Percentiles rank a stretch among this genome's conserved stretches.
phyloP scores from a whole-genome alignment of 2,797 vertebrate genomes.

The Sebastes steindachneri region DNA sequence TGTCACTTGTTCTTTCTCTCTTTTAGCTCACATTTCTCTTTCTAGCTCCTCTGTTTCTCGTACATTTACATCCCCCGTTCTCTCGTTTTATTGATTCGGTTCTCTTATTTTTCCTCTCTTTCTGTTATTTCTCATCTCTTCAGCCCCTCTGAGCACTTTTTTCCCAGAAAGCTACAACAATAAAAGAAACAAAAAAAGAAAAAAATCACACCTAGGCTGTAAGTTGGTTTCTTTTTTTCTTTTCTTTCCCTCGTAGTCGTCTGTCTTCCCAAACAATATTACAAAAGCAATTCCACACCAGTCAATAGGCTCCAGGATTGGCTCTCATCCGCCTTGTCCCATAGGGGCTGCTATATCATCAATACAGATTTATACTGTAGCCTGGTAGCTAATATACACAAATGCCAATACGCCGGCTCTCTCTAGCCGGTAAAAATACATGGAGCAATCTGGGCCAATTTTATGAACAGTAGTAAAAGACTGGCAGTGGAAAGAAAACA shows the following conservation, averaged over 20 bases:
- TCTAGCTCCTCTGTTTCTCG: slow-evolving; percentile 5
- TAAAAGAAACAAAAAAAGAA: slow-evolving; percentile 64
- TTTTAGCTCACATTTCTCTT: neutral
- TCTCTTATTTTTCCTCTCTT: slow-evolving; percentile 13
- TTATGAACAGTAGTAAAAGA: slow-evolving; percentile 81
- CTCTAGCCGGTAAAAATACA: slow-evolving; percentile 73
- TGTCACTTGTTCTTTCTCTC: neutral
- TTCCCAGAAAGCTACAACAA: slow-evolving; percentile 47
- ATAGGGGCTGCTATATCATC: slow-evolving; percentile 79
- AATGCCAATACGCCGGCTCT: slow-evolving; percentile 76
- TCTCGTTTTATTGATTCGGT: slow-evolving; percentile 34
- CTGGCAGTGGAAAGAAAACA: slow-evolving; percentile 58
- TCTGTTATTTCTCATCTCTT: slow-evolving; percentile 44
- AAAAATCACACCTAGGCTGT: slow-evolving; percentile 55
- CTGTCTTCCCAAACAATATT: slow-evolving; percentile 84
- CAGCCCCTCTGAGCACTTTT: slow-evolving; percentile 30
- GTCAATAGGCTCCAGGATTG: slow-evolving; percentile 82
- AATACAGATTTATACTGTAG: slow-evolving; percentile 86
- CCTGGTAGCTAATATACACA: slow-evolving; percentile 82
- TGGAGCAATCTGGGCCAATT: slow-evolving; percentile 77
- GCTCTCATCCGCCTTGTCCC: slow-evolving; percentile 76
- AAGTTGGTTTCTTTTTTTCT: slow-evolving; percentile 10
- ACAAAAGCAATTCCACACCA: slow-evolving; percentile 84
- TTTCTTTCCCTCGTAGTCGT: slow-evolving; percentile 63
- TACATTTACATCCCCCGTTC: slow-evolving; percentile 14